A percentile compares a stretch with the other conserved stretches of the same genome.
These are phyloP conservation scores for Meloidogyne floridensis DNA, from an alignment of 1,140 invertebrate species.

Conservation along the genomic window DNA sequence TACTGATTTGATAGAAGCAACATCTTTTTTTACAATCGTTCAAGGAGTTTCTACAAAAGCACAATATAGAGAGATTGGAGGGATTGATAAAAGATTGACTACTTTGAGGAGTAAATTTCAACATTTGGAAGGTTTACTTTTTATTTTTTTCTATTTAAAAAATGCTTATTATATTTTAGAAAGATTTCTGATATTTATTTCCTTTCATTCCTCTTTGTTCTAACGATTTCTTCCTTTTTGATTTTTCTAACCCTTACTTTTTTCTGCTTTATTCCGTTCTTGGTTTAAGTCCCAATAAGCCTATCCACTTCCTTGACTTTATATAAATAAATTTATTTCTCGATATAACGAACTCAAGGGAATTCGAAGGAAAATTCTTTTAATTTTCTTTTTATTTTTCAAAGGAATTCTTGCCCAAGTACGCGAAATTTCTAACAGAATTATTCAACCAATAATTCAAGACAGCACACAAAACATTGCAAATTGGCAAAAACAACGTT, in stretches of 20 bases:
- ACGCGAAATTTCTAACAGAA: slow-evolving; percentile 18
- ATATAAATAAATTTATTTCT: too few species aligned
- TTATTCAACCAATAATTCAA: slow-evolving; percentile 37
- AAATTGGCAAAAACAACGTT: slow-evolving; percentile 27
- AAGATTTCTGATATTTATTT: too few species aligned
- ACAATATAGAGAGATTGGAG: slow-evolving; percentile 49
- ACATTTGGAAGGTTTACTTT: slow-evolving; percentile 39
- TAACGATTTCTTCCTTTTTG: too few species aligned
- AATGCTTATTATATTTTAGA: too few species aligned
- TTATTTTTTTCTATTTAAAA: too few species aligned
- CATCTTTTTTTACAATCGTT: slow-evolving; percentile 29
- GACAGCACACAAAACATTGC: slow-evolving; percentile 30
- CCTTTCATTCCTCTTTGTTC: too few species aligned
- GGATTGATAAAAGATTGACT: slow-evolving; percentile 47
- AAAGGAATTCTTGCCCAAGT: slow-evolving; percentile 26
- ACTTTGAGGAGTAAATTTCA: slow-evolving; percentile 35
- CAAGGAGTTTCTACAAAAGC: slow-evolving; percentile 38
- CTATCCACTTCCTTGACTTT: too few species aligned
- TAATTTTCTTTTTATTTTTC: slow-evolving; percentile 6
- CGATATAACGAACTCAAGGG: too few species aligned
- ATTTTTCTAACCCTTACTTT: too few species aligned
- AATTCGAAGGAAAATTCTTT: background rate
- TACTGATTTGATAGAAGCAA: slow-evolving; percentile 31
- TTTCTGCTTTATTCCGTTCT: too few species aligned
- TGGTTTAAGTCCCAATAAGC: too few species aligned